Evolutionary conservation across 2,797 vertebrate genomes (phyloP).

Genomic region (Pogonophryne albipinna): DNA sequence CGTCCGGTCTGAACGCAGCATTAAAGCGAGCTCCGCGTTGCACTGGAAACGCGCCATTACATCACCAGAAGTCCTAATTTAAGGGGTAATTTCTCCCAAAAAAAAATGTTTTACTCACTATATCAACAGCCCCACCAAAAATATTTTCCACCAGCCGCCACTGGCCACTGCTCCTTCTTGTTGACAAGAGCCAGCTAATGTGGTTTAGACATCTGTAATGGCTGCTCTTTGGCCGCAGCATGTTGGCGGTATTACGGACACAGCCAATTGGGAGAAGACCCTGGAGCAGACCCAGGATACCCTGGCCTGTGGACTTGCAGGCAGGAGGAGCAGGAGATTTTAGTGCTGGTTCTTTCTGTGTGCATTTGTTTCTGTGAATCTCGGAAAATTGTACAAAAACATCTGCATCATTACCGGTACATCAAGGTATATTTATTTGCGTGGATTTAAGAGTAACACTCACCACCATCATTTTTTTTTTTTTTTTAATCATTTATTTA

Average conservation of each 20-base stretch:
- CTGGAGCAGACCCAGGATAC: conserved; percentile 34
- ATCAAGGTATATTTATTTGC: not conserved
- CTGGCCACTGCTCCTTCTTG: conserved; percentile 3
- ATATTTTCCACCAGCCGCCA: too few species aligned
- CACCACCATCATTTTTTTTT: too few species aligned
- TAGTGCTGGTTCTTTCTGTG: not conserved
- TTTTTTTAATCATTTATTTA: too few species aligned
- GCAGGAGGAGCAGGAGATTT: conserved; percentile 7
- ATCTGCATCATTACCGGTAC: not conserved
- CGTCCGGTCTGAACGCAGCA: too few species aligned
- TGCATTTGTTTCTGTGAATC: not conserved
- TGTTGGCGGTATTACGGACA: conserved; percentile 21
- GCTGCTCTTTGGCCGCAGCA: not conserved
- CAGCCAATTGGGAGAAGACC: conserved; percentile 36
- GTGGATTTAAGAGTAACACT: not conserved
- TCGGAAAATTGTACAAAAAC: not conserved
- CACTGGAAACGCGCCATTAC: too few species aligned
- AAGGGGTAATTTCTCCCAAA: too few species aligned
- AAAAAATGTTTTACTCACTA: too few species aligned
- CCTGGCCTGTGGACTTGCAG: conserved; percentile 13
- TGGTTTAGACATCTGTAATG: conserved; percentile 22
- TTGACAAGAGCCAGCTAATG: conserved; percentile 7
- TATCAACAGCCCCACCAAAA: too few species aligned
- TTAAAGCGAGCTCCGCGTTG: too few species aligned
- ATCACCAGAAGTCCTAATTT: too few species aligned